Base-by-base conservation (phyloP, 2,113 vertebrate genomes). In the Campylorhamphus procurvoides region DNA sequence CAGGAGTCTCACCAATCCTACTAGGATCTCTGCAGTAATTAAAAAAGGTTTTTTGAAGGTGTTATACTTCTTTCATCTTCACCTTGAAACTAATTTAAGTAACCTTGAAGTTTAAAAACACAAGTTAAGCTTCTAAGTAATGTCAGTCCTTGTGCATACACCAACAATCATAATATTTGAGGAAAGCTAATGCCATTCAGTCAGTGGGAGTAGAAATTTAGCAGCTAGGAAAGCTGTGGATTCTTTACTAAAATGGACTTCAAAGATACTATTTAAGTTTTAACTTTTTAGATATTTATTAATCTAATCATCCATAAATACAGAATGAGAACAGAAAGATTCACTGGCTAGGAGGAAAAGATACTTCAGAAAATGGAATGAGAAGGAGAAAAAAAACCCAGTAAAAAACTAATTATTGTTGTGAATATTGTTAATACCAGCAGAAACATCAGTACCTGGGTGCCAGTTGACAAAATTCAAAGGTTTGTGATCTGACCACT, bases 401-500 rank as follows among this genome's bases (percentile, higher is more conserved):
- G 9, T 19, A 59, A 75, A 67, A 58, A 7, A 42, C 13, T 39
- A 62, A 14, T 31, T 58, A 39, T 5, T 47, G 4, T 31, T 63
- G 20, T 42, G 28, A 86, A 59, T 62, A 42, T 12, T 49, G 8
- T 59, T 67, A 40, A 33, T 33, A 67, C 5, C n/a, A 83, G 3
- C 62, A 44, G 49, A 94, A 96, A 89, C 40, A 72, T 12, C 64
- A 71, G 96, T 98, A 99, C 99, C 99, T 98, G 97, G 64, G 93
- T 98, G 97, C 99, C 99, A 99, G 92, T 97, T 99, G 78, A 99
- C 83, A 93, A 98, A 97, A 63, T 96, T 97, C 69, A 99, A 94
- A 23, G 99, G 98, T 18, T 97, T 98, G 82, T 98, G 98, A 63
- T 99, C 99, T 19, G 99, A 99, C 99, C 99, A 99, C 96, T 99